These are phyloP conservation scores for Volucella bombylans DNA, from an alignment of 2,888 invertebrate genomes.

Conservation along the genomic window DNA sequence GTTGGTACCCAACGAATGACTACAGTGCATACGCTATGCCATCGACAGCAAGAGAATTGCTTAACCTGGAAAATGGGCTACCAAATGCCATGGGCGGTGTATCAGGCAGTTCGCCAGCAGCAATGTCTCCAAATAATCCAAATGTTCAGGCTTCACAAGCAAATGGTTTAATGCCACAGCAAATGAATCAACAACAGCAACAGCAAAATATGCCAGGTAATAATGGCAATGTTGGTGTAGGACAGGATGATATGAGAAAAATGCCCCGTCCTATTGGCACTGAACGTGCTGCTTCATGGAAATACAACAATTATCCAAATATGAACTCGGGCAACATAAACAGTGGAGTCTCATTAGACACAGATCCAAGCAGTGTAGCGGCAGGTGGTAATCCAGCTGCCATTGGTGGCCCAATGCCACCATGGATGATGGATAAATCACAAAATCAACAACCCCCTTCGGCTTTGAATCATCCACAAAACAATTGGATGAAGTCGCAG, in stretches of 20 bases:
- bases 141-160: slow-evolving; percentile 74
- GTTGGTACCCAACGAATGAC: slow-evolving; percentile 75
- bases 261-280: slow-evolving; percentile 90
- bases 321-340: slow-evolving; percentile 75
- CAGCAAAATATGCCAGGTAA: slow-evolving; percentile 74
- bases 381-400: slow-evolving; percentile 71
- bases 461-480: slow-evolving; percentile 76
- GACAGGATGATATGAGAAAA: slow-evolving; percentile 81
- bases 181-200: slow-evolving; percentile 58
- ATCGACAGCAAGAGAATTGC: slow-evolving; percentile 79
- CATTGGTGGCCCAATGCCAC: slow-evolving; percentile 75
- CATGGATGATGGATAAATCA: slow-evolving; percentile 78
- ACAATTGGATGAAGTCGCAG: slow-evolving; percentile 79
- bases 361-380: slow-evolving; percentile 59
- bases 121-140: slow-evolving; percentile 82
- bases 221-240: slow-evolving; percentile 33
- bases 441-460: slow-evolving; percentile 74
- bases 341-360: slow-evolving; percentile 74
- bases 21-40: slow-evolving; percentile 77
- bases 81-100: slow-evolving; percentile 77
- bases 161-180: slow-evolving; percentile 74
- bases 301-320: slow-evolving; percentile 80
- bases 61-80: slow-evolving; percentile 80
- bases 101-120: slow-evolving; percentile 80
- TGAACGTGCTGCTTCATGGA: slow-evolving; percentile 85